These are phyloP conservation scores for Tridacna crocea DNA, from an alignment of 2,888 invertebrate species.

Conservation along the genomic window DNA sequence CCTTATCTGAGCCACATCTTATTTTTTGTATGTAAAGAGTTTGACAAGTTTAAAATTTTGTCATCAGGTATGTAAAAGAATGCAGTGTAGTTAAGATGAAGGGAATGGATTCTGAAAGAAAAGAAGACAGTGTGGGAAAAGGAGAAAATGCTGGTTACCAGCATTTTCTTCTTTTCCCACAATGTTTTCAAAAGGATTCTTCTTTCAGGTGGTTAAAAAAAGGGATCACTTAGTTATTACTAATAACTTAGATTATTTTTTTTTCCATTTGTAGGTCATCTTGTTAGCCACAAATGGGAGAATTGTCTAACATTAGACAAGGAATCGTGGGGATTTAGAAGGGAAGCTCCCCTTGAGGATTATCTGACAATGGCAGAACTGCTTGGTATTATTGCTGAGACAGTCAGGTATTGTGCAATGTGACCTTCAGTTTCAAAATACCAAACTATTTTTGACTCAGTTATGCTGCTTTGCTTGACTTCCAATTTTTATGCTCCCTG, in stretches of 20 bases:
- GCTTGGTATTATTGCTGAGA: slow-evolving; percentile 81
- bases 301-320: slow-evolving; percentile 96
- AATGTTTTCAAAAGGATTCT: neutral
- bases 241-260: neutral
- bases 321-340: slow-evolving; percentile 87
- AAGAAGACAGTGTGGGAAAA: neutral
- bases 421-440: too few species aligned
- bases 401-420: slow-evolving; percentile 79
- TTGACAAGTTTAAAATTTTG: too few species aligned
- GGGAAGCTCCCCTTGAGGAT: slow-evolving; percentile 80
- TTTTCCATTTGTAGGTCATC: neutral
- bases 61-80: too few species aligned
- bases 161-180: neutral
- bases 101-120: neutral
- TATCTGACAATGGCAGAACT: slow-evolving; percentile 86
- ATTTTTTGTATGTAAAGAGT: too few species aligned
- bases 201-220: neutral
- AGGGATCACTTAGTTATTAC: too few species aligned
- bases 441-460: too few species aligned
- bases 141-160: neutral
- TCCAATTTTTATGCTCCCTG: too few species aligned
- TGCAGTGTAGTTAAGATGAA: too few species aligned
- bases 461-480: too few species aligned
- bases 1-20: too few species aligned
- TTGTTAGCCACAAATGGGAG: slow-evolving; percentile 91